Percentiles rank a stretch among this genome's conserved stretches.
Conservation (phyloP, 2,113 vertebrate species). For the Trichomycterus rosablanca region DNA sequence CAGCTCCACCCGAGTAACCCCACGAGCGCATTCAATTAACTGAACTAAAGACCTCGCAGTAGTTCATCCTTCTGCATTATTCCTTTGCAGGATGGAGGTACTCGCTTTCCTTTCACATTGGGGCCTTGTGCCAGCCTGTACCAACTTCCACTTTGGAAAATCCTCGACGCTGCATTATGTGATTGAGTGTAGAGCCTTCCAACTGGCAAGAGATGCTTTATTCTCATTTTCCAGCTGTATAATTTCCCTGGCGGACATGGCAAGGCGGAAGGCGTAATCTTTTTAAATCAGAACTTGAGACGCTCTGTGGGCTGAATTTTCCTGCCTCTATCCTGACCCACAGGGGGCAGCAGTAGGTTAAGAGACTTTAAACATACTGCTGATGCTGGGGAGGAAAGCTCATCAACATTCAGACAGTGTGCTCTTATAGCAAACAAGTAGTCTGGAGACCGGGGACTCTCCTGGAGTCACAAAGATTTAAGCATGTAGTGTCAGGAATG, state of each 20-base stretch:
- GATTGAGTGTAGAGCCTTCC: not conserved
- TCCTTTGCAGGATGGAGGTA: no score
- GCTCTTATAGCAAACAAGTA: conserved; percentile 19
- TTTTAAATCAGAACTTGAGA: no score
- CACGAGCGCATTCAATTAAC: no score
- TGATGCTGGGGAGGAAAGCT: not conserved
- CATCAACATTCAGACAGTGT: conserved; percentile 21
- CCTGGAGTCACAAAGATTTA: conserved; percentile 12
- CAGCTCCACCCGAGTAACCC: no score
- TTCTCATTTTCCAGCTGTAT: no score
- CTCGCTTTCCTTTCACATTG: no score
- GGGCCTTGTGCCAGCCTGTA: no score
- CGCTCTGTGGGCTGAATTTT: not conserved
- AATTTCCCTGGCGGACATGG: no score
- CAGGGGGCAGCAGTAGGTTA: conserved; percentile 24
- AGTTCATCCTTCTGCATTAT: no score
- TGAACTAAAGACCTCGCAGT: no score
- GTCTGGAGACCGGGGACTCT: no score
- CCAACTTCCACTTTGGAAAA: not conserved
- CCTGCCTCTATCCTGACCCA: not conserved
- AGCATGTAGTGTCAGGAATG: conserved; percentile 21
- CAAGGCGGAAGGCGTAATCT: not conserved
- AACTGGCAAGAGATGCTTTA: not conserved
- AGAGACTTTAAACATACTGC: not conserved
- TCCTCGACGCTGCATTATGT: not conserved